Base-by-base conservation (phyloP, 2,888 invertebrate genomes). In the Cheilosia soror region DNA sequence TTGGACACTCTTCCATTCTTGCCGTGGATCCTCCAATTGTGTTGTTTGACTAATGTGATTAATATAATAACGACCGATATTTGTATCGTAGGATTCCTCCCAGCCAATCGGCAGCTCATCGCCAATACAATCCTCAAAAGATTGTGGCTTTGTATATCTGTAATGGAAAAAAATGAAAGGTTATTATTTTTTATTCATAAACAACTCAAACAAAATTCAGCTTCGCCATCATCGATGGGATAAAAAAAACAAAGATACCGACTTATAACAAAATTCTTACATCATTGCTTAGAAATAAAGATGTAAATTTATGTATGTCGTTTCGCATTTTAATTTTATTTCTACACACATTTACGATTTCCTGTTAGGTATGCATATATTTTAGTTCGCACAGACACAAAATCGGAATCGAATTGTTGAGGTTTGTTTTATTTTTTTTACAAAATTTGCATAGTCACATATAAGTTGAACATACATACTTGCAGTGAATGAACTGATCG, bases 121-220 rank as follows among this genome's bases (percentile, higher is more conserved):
- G 90, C 98, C 98, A 91, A 98, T 97, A 93, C 99, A 99, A 93
- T 99, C 99, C 89, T 98, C 98, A 93, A 99, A 99, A 82, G 97
- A 96, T 93, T 97, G 97, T 83, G 99, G 98, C 93, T 99, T 99
- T 88, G 98, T 98, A 92, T 96, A 97, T 94, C 98, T 99, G 95
- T 65, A 96, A 96, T 91, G 92, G 25, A 57, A 44, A 58, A 31
- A 42, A 42, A 42, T 2, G n/a, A 55, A 51, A 51, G 25, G 11
- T 4, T 11, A 11, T 11, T 2, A 11, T 37, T 37, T 37, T 3
- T 3, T 37, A 11, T 37, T 9, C 33, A 33, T 33, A 33, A 33
- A 33, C 33, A 33, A 20, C 0, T 20, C 20, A 20, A 20, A 33
- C 1, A 7, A 44, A 44, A 15, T 13, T 42, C 9, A 37, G 5